phyloP scores from a whole-genome alignment of 2,113 vertebrate genomes.

The Pterophyllum scalare region DNA sequence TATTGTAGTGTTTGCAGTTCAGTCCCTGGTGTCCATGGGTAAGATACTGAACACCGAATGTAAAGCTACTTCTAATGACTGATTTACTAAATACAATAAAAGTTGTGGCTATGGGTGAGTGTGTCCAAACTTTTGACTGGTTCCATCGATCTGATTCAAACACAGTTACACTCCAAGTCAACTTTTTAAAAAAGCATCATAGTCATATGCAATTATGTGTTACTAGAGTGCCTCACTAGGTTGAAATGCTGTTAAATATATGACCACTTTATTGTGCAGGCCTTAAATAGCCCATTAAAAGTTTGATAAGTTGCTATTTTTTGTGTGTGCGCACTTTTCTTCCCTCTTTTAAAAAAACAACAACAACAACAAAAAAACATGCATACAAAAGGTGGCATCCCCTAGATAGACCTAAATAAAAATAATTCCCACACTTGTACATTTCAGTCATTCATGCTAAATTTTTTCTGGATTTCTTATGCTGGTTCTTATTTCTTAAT shows the following conservation, averaged over 20 bases:
- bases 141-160: background rate
- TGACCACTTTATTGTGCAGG: background rate
- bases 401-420: background rate
- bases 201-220: background rate
- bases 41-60: background rate
- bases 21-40: background rate
- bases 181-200: background rate
- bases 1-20: background rate
- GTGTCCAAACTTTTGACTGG: no score
- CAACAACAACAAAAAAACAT: no score
- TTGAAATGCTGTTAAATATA: background rate
- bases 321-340: background rate
- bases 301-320: background rate
- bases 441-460: background rate
- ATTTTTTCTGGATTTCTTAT: background rate
- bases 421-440: background rate
- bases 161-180: background rate
- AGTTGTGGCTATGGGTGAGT: no score
- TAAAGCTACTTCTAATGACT: background rate
- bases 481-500: background rate
- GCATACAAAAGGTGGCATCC: background rate
- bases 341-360: background rate
- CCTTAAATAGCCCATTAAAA: background rate
- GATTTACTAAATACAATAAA: background rate
- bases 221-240: background rate